These are phyloP conservation scores for Platorchestia sp. DNA, from an alignment of 1,140 invertebrate genomes.

Conservation along the genomic window DNA sequence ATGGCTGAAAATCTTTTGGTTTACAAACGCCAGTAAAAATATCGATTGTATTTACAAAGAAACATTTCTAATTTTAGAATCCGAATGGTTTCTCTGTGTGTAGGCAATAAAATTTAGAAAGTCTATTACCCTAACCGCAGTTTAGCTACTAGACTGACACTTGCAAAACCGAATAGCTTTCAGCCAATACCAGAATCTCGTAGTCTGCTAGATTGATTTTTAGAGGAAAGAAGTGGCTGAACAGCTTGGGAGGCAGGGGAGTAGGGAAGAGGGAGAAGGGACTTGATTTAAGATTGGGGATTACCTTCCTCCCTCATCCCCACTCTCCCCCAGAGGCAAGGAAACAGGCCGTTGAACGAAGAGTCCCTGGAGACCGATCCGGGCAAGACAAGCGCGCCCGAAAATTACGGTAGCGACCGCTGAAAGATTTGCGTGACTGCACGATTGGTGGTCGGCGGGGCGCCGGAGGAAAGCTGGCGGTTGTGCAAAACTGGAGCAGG, in stretches of 20 bases:
- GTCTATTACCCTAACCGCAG: neutral
- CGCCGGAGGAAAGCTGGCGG: neutral
- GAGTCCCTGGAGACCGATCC: conserved; percentile 1
- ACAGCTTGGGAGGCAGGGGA: neutral
- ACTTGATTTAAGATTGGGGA: conserved; percentile 12
- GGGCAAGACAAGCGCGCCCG: neutral
- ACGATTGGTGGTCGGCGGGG: neutral
- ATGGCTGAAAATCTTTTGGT: too few species aligned
- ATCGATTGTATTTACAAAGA: too few species aligned
- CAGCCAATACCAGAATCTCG: neutral
- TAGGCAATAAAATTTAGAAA: neutral
- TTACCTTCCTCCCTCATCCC: neutral
- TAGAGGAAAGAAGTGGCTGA: neutral
- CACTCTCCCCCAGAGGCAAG: neutral
- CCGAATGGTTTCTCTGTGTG: neutral
- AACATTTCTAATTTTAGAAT: neutral
- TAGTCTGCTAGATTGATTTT: neutral
- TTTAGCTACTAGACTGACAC: neutral
- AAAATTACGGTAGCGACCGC: neutral
- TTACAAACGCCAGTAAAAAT: too few species aligned
- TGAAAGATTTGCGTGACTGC: neutral
- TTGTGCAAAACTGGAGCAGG: neutral
- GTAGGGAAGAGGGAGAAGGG: neutral
- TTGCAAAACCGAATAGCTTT: neutral
- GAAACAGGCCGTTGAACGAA: neutral